Conservation (phyloP, 2,797 vertebrate genomes). For the Loriculus beryllinus region DNA sequence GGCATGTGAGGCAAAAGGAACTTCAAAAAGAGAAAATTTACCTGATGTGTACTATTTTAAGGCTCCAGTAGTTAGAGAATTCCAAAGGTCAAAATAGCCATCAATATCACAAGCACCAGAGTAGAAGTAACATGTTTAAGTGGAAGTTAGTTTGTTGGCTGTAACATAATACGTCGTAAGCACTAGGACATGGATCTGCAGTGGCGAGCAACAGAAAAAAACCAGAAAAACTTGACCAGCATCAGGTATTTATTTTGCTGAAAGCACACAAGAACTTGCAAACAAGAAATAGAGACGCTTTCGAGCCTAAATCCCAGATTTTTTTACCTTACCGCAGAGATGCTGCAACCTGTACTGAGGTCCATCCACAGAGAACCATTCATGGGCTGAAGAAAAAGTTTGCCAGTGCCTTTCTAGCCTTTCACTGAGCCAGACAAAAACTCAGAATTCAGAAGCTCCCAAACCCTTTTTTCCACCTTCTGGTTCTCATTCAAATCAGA, state of each 20-base stretch:
- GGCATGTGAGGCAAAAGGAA: slow-evolving; percentile 62
- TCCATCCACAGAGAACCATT: not conserved
- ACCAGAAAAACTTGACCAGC: not conserved
- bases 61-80: slow-evolving; percentile 58
- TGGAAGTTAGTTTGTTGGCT: slow-evolving; percentile 56
- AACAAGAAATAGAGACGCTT: not conserved
- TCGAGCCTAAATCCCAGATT: not conserved
- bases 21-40: slow-evolving; percentile 68
- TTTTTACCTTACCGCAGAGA: not conserved
- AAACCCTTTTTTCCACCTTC: not conserved
- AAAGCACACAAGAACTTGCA: not conserved
- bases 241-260: not conserved
- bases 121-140: slow-evolving; percentile 66
- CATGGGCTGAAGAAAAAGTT: not conserved
- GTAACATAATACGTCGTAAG: slow-evolving; percentile 36
- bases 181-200: not conserved
- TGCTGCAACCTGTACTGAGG: not conserved
- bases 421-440: not conserved
- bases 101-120: slow-evolving; percentile 65
- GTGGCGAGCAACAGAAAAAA: not conserved
- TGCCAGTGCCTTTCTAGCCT: not conserved
- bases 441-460: not conserved
- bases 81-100: slow-evolving; percentile 63
- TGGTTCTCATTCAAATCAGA: not conserved
- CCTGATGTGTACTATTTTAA: slow-evolving; percentile 59